A percentile compares a stretch with the other conserved stretches of the same genome.
phyloP scores from a whole-genome alignment of 2,888 invertebrate species.

The Tromatobia lineatoria region DNA sequence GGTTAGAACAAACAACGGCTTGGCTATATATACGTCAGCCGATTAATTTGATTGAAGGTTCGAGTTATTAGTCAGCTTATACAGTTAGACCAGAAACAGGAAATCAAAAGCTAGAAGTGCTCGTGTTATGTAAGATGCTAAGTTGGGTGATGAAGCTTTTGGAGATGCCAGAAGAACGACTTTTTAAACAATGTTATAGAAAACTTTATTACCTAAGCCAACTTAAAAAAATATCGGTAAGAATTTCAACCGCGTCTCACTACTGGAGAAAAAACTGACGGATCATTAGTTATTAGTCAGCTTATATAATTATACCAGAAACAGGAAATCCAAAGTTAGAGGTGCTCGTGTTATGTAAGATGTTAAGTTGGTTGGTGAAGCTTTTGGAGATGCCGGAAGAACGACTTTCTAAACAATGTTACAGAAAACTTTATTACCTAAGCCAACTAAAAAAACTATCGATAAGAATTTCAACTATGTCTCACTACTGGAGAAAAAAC shows the following conservation, averaged over 20 bases:
- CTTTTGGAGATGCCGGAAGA: constrained; percentile 22
- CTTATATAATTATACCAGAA: constrained; percentile 20
- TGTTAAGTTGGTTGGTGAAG: constrained; percentile 24
- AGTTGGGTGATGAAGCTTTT: constrained; percentile 12
- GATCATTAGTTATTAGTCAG: too few species aligned
- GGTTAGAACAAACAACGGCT: too few species aligned
- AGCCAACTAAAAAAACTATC: background rate
- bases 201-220: background rate
- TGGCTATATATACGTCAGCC: too few species aligned
- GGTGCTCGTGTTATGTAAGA: constrained; percentile 14
- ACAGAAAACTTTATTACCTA: constrained; percentile 13
- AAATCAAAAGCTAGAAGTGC: constrained; percentile 13
- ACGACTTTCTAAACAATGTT: constrained; percentile 10
- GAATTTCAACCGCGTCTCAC: constrained; percentile 1
- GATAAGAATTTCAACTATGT: constrained; percentile 17
- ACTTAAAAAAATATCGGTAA: background rate
- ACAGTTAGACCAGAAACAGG: constrained; percentile 17
- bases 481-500: constrained; percentile 1
- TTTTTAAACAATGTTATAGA: constrained; percentile 15
- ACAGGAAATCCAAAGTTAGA: constrained; percentile 14
- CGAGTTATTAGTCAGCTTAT: too few species aligned
- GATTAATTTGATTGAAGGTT: too few species aligned
- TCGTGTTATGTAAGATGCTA: constrained; percentile 14
- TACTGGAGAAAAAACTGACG: constrained; percentile 9
- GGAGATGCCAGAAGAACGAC: constrained; percentile 28